These are phyloP conservation scores for Picus viridis DNA, from an alignment of 2,797 vertebrate species.

Conservation along the genomic window DNA sequence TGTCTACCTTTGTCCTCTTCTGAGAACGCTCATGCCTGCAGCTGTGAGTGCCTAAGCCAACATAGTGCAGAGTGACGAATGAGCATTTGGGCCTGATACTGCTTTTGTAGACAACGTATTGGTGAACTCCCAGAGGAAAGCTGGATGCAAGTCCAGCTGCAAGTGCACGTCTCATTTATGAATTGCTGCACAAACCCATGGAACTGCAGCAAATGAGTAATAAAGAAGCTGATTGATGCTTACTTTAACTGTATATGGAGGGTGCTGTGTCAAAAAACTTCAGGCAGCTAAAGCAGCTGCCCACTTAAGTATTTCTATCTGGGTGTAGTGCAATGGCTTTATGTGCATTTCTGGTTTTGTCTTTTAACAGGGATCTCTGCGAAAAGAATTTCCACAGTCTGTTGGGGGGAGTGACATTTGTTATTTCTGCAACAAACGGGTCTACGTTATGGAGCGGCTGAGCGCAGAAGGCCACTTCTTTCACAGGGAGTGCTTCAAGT, in stretches of 20 bases:
- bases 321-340: not conserved
- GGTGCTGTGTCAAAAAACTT: not conserved
- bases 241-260: not conserved
- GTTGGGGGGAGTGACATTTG: conserved; percentile 91
- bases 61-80: accelerated
- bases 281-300: not conserved
- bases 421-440: conserved; percentile 89
- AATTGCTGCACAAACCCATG: not conserved
- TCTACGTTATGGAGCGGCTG: conserved; percentile 94
- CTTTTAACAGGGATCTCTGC: conserved; percentile 81
- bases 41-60: accelerated
- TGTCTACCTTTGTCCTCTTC: not conserved
- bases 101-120: not conserved
- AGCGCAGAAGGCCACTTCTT: conserved; percentile 94
- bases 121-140: not conserved
- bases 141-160: not conserved
- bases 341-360: not conserved
- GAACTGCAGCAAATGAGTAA: not conserved
- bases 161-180: not conserved
- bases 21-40: accelerated
- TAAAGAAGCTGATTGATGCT: not conserved
- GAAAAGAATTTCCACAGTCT: conserved; percentile 83
- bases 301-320: not conserved
- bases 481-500: conserved; percentile 96
- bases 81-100: not conserved